Evolutionary conservation across 2,888 invertebrate genomes (phyloP), one percentile per base, ranked within the genome.

Genomic region (Loripinus fragilis): DNA sequence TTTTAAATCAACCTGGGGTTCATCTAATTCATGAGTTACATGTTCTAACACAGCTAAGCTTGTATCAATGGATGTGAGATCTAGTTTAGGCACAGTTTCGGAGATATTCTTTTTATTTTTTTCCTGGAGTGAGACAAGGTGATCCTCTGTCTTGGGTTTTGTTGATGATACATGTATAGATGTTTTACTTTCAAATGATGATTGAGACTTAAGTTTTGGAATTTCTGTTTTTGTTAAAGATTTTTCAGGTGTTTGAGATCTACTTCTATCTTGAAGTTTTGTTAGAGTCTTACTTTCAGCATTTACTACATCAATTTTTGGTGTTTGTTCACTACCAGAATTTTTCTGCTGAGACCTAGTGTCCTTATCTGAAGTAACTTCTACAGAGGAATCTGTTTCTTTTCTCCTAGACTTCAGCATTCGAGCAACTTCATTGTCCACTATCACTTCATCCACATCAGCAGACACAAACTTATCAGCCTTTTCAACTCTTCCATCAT

Each of bases 351-450:
- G 71, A 77, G 76, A 76, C 80, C 68, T 75, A 15, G 45, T 75
- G 60, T 77, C 76, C 65, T 64, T 75, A 42, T 80, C 81, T 52
- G 82, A 78, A 60, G 72, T 80, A 71, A 76, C 42, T 55, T 80
- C 64, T 17, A 71, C 30, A 10, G 75, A 74, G 1, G 82, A 79
- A 70, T 89, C 88, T 3, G 87, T 88, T 77, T 87, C 86, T 74
- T 89, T 83, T 33, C 89, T 77, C 15, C 89, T 78, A 28, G 83
- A 79, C 78, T 79, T 84, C 48, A 89, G 74, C 67, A 86, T 85
- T 20, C 85, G 81, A 28, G 85, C 78, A 20, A 89, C 88, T 77
- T 90, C 87, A 10, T 65, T 74, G 71, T 89, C 89, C 20, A 81
- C 81, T 41, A 89, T 89, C 10, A 84, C 84, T 30, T 81, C 75